phyloP scores from a whole-genome alignment of 2,113 vertebrate species.

The Lota lota region DNA sequence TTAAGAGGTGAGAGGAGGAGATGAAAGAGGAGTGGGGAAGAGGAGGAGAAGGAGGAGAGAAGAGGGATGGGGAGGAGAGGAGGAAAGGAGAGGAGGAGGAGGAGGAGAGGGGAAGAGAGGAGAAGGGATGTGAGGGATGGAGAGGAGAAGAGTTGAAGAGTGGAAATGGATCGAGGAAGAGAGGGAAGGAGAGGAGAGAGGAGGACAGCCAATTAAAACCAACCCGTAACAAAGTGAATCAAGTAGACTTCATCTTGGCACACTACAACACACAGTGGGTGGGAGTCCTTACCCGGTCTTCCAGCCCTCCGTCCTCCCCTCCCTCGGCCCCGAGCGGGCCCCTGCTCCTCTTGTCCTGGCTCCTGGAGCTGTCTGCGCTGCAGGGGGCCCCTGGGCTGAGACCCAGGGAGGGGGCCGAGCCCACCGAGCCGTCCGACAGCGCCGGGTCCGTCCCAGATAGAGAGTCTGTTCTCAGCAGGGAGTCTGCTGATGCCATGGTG shows the following conservation, averaged over 20 bases:
- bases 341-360: constrained; percentile 85
- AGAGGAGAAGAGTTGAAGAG: neutral
- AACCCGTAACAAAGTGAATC: neutral
- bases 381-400: constrained; percentile 75
- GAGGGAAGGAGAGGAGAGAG: neutral
- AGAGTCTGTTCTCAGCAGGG: constrained; percentile 75
- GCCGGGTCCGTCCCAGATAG: constrained; percentile 76
- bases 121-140: too few species aligned
- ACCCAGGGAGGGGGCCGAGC: constrained; percentile 76
- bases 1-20: neutral
- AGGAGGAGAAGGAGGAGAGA: too few species aligned
- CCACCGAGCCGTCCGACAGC: constrained; percentile 76
- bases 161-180: neutral
- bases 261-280: neutral
- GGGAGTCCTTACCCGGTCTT: constrained; percentile 54
- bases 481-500: constrained; percentile 72
- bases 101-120: too few species aligned
- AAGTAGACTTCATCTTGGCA: too few species aligned
- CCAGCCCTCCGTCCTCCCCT: constrained; percentile 57
- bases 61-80: too few species aligned
- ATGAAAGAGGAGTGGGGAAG: too few species aligned
- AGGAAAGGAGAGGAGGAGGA: too few species aligned
- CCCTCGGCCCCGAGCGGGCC: constrained; percentile 77
- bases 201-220: neutral
- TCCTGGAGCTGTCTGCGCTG: constrained; percentile 76